Conservation (phyloP, 2,113 vertebrate species). For the Picathartes gymnocephalus region DNA sequence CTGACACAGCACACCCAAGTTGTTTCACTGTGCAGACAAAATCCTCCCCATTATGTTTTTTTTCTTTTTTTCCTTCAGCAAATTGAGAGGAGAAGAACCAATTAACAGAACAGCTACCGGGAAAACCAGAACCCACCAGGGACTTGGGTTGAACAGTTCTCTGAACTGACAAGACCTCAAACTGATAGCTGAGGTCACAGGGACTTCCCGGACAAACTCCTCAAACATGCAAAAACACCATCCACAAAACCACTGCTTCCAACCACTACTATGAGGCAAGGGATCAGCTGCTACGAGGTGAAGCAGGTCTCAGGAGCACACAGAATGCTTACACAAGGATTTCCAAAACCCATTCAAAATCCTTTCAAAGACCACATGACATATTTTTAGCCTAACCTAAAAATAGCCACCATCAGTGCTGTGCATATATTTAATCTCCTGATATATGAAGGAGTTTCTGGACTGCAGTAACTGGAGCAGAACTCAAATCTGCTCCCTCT, state of each 20-base stretch:
- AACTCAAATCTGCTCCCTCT: background rate
- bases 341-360: background rate
- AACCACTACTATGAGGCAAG: background rate
- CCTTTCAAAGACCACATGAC: background rate
- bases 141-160: background rate
- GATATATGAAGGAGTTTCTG: background rate
- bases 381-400: constrained; percentile 31
- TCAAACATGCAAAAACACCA: background rate
- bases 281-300: background rate
- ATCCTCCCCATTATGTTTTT: background rate
- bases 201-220: background rate
- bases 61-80: background rate
- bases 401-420: background rate
- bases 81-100: background rate
- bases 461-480: constrained; percentile 32
- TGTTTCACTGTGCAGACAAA: background rate
- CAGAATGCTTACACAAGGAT: background rate
- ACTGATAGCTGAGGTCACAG: background rate
- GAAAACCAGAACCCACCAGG: background rate
- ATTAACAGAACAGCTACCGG: background rate
- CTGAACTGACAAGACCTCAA: background rate
- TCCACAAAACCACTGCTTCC: background rate
- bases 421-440: background rate
- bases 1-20: background rate
- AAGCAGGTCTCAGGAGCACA: background rate